These are phyloP conservation scores for Argentina silus DNA, from an alignment of 2,797 vertebrate genomes.

Conservation along the genomic window DNA sequence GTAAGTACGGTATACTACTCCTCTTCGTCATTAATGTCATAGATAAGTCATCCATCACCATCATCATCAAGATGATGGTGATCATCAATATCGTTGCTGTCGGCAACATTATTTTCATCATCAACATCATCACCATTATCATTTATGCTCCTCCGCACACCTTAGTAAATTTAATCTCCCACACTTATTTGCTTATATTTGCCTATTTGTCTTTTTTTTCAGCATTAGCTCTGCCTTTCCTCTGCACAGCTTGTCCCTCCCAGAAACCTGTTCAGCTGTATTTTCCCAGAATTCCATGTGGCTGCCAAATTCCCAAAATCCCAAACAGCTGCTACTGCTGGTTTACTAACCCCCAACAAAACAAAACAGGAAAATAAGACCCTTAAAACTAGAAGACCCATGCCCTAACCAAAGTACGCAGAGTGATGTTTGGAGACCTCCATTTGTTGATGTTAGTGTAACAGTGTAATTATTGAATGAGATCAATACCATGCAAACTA, in stretches of 20 bases:
- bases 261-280: constrained; percentile 58
- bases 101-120: background rate
- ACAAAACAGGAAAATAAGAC: background rate
- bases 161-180: background rate
- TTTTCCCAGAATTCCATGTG: constrained; percentile 51
- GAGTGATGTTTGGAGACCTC: too few relatives aligned
- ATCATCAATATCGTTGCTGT: background rate
- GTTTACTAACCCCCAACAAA: background rate
- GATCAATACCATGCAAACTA: too few relatives aligned
- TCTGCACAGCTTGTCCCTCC: constrained; percentile 48
- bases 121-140: background rate
- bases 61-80: background rate
- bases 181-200: background rate
- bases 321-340: constrained; percentile 22
- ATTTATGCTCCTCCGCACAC: background rate
- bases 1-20: constrained; percentile 67
- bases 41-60: constrained; percentile 11
- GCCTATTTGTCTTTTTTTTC: background rate
- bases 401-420: too few relatives aligned
- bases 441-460: too few relatives aligned
- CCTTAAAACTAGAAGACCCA: too few relatives aligned
- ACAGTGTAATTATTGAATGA: too few relatives aligned
- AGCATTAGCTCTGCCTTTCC: constrained; percentile 9
- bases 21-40: background rate
- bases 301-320: constrained; percentile 32